Evolutionary conservation across 53 echinoderm and acorn worm genomes (phyloP), one percentile per base, ranked within the genome.

Genomic region (Holothuria leucospilota): DNA sequence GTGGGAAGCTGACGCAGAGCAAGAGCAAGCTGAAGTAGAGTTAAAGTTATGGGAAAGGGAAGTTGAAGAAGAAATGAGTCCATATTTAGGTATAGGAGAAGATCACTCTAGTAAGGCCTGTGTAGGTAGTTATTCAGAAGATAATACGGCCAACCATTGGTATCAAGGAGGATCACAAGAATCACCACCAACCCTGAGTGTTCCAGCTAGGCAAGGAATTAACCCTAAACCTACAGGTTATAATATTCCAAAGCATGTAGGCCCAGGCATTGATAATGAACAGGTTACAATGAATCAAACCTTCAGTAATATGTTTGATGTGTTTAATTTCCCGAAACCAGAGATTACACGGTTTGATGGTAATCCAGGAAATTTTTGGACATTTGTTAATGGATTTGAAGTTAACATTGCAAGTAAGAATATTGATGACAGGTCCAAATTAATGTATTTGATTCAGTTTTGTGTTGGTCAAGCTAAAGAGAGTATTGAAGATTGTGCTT

Each of bases 381-480:
- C 21, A 21, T 90, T 90, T 29, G 53, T 88, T 10, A 88, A 83
- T 40, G n/a, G 16, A 5, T 91, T 91, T 73, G 91, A 91, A 13
- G 65, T 46, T 8, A 87, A 82, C 30, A 75, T 91, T 62, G 87
- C 59, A 5, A 40, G n/a, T 13, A 87, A 74, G 34, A 59, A 49
- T 20, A 27, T 64, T 4, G 84, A 82, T 62, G 83, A 71, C 18
- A 56, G 82, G 46, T 24, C 63, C 20, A 87, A 39, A 20, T 51
- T 91, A 23, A 87, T 83, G 2, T 91, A 87, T 29, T 70, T 91
- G 0, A 71, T 91, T 29, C 82, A 87, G 67, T 87, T 77, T 69
- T 91, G 91, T 63, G 21, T 7, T 61, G 91, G 91, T 24, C 75
- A 88, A 46, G 91, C 91, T 8, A 88, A 51, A 40, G 82, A 88